Conservation (phyloP, 2,888 invertebrate genomes). For the Lathronympha strigana region DNA sequence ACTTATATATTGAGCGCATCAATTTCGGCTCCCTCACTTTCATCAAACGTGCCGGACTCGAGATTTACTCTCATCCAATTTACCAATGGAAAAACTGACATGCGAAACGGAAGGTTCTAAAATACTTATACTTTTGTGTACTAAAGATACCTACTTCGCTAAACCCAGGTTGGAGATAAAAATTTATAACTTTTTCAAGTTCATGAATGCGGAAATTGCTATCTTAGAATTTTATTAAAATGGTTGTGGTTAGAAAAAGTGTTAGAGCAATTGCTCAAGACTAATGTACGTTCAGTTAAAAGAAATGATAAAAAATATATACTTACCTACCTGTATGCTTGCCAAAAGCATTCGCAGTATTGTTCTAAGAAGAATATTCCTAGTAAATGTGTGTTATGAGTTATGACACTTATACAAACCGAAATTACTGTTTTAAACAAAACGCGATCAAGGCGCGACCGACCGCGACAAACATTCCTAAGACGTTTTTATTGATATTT, state of each 20-base stretch:
- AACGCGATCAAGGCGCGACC: not conserved
- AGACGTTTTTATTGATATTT: constrained; percentile 13
- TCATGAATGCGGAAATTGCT: constrained; percentile 8
- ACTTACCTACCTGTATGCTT: not conserved
- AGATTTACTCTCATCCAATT: constrained; percentile 3
- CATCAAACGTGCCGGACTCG: constrained; percentile 3
- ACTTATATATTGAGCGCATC: not conserved
- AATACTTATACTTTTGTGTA: not conserved
- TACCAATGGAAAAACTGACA: not conserved
- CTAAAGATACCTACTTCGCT: not conserved
- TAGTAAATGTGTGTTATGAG: too few species aligned
- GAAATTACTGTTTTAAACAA: not conserved
- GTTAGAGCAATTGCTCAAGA: not conserved
- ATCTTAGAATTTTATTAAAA: constrained; percentile 9
- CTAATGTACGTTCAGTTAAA: too few species aligned
- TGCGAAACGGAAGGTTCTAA: not conserved
- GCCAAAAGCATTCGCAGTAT: too few species aligned
- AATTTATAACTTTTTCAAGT: constrained; percentile 17
- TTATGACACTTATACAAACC: too few species aligned
- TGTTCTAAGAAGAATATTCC: too few species aligned
- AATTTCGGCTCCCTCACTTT: not conserved
- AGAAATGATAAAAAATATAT: not conserved
- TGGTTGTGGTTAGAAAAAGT: not conserved
- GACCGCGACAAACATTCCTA: not conserved
- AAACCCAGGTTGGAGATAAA: not conserved